Base-by-base conservation (phyloP, 2,797 vertebrate species). In the Rhincodon typus region DNA sequence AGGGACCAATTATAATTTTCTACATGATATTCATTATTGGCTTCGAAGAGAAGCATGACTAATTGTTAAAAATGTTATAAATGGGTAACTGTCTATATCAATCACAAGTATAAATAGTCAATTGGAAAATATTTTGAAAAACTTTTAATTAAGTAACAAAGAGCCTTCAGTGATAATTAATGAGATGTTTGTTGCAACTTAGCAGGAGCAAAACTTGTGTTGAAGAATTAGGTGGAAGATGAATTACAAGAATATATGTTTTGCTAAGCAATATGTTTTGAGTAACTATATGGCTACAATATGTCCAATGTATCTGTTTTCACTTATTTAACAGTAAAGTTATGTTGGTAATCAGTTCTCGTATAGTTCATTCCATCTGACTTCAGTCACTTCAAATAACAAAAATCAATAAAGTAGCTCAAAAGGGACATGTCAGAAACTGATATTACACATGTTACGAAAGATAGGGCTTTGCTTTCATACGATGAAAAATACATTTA, bases 1-100 rank as follows among this genome's bases (percentile, higher is more conserved):
- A 21, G 90, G 21, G 90, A 66, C 90, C 90, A 93, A 93, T 93
- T 93, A 93, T 67, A 93, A 67, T 93, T 6, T 67, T 93, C n/a
- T 25, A 38, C 34, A 67, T 38, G 8, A 66, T 67, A 93, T 67
- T 93, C 90, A 93, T 67, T 93, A 34, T 38, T 93, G 62, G 17
- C 38, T 67, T n/a, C 90, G 21, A 93, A 93, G 38, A 93, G 67
- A 93, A 93, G 90, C 90, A 67, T 67, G 62, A 93, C 90, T 67
- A 93, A 93, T 93, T 93, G 62, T 67, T 10, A 67, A 66, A 93
- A 67, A 38, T 91, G 10, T 67, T 67, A 38, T 38, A 67, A n/a
- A 21, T 67, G 62, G 90, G 34, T 38, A 62, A 67, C 34, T 42
- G n/a, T 67, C 38, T 67, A 10, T 93, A 67, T 67, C n/a, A 93